Conservation (phyloP, 2,797 vertebrate species). For the Aplochiton taeniatus region DNA sequence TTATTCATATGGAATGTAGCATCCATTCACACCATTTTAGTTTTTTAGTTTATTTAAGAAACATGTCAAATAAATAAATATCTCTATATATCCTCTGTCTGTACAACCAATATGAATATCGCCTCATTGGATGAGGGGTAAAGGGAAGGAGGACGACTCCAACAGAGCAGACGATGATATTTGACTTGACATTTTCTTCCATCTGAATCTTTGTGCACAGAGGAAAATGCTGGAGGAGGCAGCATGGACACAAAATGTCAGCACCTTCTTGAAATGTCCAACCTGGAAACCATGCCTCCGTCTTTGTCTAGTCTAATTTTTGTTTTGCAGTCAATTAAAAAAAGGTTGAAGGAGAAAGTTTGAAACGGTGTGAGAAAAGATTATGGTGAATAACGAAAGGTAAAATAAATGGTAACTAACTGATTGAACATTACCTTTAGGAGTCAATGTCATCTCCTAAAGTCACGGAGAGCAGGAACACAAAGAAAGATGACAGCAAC, state of each 20-base stretch:
- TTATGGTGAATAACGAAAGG: conserved; percentile 23
- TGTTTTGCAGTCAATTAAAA: conserved; percentile 18
- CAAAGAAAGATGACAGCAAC: conserved; percentile 49
- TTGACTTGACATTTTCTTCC: conserved; percentile 23
- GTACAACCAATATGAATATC: conserved; percentile 38
- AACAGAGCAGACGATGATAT: conserved; percentile 30
- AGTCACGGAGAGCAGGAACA: conserved; percentile 38
- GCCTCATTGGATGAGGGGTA: conserved; percentile 49
- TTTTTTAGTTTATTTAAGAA: conserved; percentile 73
- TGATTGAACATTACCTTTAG: conserved; percentile 34
- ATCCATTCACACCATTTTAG: conserved; percentile 55
- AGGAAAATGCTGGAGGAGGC: neutral
- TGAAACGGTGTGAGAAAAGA: conserved; percentile 36
- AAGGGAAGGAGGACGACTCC: conserved; percentile 34
- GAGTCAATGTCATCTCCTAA: conserved; percentile 42
- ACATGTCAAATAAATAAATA: conserved; percentile 79
- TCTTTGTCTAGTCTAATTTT: conserved; percentile 27
- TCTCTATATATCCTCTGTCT: conserved; percentile 43
- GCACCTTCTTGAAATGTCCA: conserved; percentile 62
- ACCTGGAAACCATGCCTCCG: conserved; percentile 34
- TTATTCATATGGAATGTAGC: conserved; percentile 78
- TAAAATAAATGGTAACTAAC: conserved; percentile 16
- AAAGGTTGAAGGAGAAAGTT: conserved; percentile 28
- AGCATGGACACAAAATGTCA: conserved; percentile 31
- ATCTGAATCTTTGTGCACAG: conserved; percentile 22